Conservation (phyloP, 2,797 vertebrate genomes). For the Pipistrellus pipistrellus region DNA sequence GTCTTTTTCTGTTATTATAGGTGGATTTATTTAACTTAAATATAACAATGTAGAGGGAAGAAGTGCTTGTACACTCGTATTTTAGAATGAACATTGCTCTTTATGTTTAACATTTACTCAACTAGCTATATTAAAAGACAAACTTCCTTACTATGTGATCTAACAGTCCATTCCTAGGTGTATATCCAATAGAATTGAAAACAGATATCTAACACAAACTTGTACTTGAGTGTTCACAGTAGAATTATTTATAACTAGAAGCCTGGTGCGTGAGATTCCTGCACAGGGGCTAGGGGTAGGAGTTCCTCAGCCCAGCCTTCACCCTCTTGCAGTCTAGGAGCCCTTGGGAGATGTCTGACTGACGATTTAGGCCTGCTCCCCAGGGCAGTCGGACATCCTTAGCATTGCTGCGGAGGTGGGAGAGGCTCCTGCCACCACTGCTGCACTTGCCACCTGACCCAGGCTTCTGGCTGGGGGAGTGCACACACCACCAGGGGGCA, state of each 20-base stretch:
- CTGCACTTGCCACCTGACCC: too few species aligned
- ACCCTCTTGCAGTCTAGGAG: too few species aligned
- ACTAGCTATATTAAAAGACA: background rate
- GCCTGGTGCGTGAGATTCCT: too few species aligned
- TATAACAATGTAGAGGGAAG: background rate
- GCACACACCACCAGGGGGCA: too few species aligned
- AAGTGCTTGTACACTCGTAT: conserved; percentile 31
- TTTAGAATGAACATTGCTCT: background rate
- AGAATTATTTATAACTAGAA: conserved; percentile 1
- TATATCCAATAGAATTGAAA: conserved; percentile 39
- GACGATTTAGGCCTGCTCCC: too few species aligned
- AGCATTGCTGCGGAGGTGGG: too few species aligned
- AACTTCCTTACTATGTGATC: background rate
- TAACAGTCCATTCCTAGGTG: background rate
- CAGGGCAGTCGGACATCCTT: too few species aligned
- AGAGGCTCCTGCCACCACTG: too few species aligned
- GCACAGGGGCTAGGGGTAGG: too few species aligned
- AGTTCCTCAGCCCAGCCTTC: too few species aligned
- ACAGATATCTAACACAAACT: background rate
- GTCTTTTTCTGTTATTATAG: background rate
- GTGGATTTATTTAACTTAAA: conserved; percentile 32
- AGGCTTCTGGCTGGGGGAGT: too few species aligned
- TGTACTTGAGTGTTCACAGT: background rate
- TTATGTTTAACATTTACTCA: conserved; percentile 41
- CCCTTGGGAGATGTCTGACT: too few species aligned